Evolutionary conservation across 2,113 vertebrate species (phyloP).

Genomic region (Hippoglossus stenolepis): DNA sequence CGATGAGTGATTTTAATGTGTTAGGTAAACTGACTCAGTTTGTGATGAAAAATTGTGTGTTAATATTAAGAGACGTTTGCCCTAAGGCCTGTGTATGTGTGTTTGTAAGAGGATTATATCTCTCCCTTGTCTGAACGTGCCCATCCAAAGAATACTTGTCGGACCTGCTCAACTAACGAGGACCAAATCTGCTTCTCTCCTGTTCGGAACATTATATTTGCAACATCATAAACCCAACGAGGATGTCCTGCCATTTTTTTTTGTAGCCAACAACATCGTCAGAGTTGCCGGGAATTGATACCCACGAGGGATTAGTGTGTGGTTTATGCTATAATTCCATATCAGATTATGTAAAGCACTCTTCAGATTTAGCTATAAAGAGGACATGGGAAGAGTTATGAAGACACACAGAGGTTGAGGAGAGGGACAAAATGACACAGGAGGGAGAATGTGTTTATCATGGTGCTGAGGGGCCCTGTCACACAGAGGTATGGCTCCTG

Average conservation of each 20-base stretch:
- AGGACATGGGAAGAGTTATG: conserved; percentile 22
- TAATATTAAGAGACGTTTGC: not conserved
- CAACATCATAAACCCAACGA: conserved; percentile 4
- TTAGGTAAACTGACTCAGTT: not conserved
- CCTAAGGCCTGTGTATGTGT: conserved; percentile 4
- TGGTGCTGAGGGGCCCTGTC: too few species aligned
- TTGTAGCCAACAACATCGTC: conserved; percentile 1
- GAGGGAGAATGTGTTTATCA: not conserved
- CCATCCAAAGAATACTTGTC: not conserved
- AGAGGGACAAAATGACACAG: conserved; percentile 2
- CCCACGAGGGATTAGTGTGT: conserved; percentile 43
- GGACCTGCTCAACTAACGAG: not conserved
- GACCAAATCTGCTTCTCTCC: not conserved
- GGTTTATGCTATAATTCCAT: conserved; percentile 59
- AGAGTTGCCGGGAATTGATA: conserved; percentile 36
- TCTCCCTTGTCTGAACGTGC: conserved; percentile 18
- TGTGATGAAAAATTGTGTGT: not conserved
- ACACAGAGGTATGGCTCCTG: not conserved
- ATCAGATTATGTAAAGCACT: conserved; percentile 62
- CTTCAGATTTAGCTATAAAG: conserved; percentile 52
- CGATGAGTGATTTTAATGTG: not conserved
- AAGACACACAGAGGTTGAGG: not conserved
- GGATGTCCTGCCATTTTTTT: not conserved
- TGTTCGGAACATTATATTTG: not conserved
- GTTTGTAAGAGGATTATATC: conserved; percentile 68